Evolutionary conservation across 92 coral and sea anemone genomes (phyloP).

Genomic region (Umimayanthus kanabou): DNA sequence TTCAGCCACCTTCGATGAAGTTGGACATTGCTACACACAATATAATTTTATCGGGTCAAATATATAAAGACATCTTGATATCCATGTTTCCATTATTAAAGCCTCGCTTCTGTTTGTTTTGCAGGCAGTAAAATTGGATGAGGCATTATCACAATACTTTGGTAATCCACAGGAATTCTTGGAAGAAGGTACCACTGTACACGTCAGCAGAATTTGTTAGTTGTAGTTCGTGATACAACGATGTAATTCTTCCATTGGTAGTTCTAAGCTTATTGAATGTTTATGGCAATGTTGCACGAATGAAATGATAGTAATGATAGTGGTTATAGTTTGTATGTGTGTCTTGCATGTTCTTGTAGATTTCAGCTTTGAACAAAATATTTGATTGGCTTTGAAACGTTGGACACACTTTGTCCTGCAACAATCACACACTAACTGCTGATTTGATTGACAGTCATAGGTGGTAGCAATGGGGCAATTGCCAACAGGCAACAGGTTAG

Average conservation of each 20-base stretch:
- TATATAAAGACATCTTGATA: background rate
- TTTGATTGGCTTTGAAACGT: background rate
- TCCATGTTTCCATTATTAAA: background rate
- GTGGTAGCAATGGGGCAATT: constrained; percentile 46
- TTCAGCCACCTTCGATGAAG: too few species aligned
- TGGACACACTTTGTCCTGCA: background rate
- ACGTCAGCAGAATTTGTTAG: too few species aligned
- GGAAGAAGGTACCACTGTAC: constrained; percentile 74
- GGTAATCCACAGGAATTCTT: constrained; percentile 82
- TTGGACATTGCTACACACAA: too few species aligned
- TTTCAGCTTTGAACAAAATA: background rate
- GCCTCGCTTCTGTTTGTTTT: background rate
- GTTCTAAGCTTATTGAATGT: too few species aligned
- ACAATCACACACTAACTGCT: too few species aligned
- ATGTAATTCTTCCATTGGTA: too few species aligned
- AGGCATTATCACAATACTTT: constrained; percentile 81
- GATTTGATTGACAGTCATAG: constrained; percentile 4
- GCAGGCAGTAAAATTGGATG: constrained; percentile 83
- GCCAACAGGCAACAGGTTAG: constrained; percentile 52
- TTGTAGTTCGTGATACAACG: too few species aligned
- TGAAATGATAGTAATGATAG: too few species aligned
- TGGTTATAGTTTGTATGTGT: too few species aligned
- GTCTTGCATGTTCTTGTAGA: too few species aligned
- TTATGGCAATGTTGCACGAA: too few species aligned
- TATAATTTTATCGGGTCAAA: too few species aligned